phyloP scores from a whole-genome alignment of 1,140 invertebrate species.

The Drosophila parabipectinata region DNA sequence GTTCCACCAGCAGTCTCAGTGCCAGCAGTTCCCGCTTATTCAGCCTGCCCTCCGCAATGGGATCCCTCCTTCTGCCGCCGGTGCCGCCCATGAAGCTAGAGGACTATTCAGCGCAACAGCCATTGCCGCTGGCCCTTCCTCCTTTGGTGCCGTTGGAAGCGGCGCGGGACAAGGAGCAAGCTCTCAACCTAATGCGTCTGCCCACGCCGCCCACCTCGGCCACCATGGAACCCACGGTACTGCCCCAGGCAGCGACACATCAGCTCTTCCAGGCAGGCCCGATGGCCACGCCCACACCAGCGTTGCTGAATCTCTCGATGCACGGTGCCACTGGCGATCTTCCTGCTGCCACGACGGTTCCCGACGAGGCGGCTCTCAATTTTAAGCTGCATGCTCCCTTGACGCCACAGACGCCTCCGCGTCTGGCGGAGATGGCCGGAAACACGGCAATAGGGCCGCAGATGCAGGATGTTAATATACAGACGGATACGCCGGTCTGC shows the following conservation, averaged over 20 bases:
- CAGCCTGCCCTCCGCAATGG: slow-evolving; percentile 60
- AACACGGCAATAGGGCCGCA: slow-evolving; percentile 75
- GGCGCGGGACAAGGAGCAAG: slow-evolving; percentile 69
- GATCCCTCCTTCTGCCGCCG: slow-evolving; percentile 65
- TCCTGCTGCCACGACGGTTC: slow-evolving; percentile 30
- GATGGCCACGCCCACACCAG: slow-evolving; percentile 54
- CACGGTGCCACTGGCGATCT: slow-evolving; percentile 47
- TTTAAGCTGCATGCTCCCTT: slow-evolving; percentile 69
- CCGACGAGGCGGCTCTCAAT: slow-evolving; percentile 66
- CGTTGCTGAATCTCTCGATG: slow-evolving; percentile 75
- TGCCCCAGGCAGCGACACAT: slow-evolving; percentile 45
- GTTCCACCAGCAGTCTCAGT: slow-evolving; percentile 54
- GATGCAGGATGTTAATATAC: slow-evolving; percentile 92
- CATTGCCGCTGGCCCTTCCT: slow-evolving; percentile 51
- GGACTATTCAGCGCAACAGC: slow-evolving; percentile 58
- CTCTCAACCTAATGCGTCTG: slow-evolving; percentile 76
- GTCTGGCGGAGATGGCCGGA: slow-evolving; percentile 36
- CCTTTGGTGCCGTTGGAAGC: slow-evolving; percentile 51
- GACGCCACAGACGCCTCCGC: slow-evolving; percentile 63
- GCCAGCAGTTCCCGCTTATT: slow-evolving; percentile 66
- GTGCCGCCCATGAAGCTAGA: slow-evolving; percentile 72
- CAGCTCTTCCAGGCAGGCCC: slow-evolving; percentile 69
- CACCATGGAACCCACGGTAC: slow-evolving; percentile 60
- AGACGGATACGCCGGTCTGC: slow-evolving; percentile 88
- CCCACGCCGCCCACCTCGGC: slow-evolving; percentile 79